Percentiles rank a stretch among this genome's conserved stretches.
Evolutionary conservation across 2,888 invertebrate genomes (phyloP).

Genomic region (Balanococcus diminutus): DNA sequence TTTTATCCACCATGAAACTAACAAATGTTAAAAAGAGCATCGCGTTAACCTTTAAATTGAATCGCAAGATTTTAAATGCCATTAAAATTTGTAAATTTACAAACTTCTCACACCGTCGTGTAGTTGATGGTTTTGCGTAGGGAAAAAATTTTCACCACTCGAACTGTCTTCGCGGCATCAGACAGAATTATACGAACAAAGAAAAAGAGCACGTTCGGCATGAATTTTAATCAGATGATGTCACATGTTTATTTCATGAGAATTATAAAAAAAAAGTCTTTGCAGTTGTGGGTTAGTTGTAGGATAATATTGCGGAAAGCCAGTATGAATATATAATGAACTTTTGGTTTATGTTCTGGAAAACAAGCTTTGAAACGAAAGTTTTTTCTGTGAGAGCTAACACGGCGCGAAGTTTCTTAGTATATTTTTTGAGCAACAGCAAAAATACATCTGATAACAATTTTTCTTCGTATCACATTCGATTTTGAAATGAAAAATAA

Average conservation of each 20-base stretch:
- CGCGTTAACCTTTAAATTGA: background rate
- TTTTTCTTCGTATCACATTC: conserved; percentile 9
- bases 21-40: background rate
- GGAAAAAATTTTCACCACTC: background rate
- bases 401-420: conserved; percentile 14
- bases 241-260: conserved; percentile 53
- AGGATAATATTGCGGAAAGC: conserved; percentile 49
- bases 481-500: conserved; percentile 3
- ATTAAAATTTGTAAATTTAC: background rate
- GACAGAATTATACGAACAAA: conserved; percentile 8
- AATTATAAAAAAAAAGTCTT: conserved; percentile 21
- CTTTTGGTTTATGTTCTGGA: conserved; percentile 53
- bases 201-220: conserved; percentile 52
- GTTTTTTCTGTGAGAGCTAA: conserved; percentile 25
- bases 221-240: conserved; percentile 54
- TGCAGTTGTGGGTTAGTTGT: conserved; percentile 13
- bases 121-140: background rate
- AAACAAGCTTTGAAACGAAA: conserved; percentile 51
- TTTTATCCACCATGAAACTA: no score
- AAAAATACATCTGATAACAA: background rate
- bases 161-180: background rate
- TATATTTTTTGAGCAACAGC: conserved; percentile 6
- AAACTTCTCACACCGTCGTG: background rate
- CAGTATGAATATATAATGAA: conserved; percentile 54
- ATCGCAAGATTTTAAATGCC: background rate